phyloP scores from a whole-genome alignment of 2,888 invertebrate species.

The Plebejus melissa region DNA sequence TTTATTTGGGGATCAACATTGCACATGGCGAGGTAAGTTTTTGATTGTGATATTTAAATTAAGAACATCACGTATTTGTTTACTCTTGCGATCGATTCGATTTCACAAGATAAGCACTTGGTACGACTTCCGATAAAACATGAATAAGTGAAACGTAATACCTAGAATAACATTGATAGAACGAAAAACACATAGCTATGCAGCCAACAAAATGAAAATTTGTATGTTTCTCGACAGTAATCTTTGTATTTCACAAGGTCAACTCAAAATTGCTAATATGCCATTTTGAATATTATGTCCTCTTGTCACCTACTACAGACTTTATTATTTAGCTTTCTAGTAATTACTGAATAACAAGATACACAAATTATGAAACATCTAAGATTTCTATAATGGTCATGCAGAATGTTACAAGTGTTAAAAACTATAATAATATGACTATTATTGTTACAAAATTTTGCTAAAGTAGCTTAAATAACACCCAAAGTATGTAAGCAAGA shows the following conservation, averaged over 20 bases:
- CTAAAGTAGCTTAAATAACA: too few relatives aligned
- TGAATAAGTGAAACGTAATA: not conserved
- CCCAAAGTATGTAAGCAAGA: too few relatives aligned
- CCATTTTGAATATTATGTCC: not conserved
- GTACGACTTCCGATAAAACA: not conserved
- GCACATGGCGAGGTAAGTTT: constrained; percentile 90
- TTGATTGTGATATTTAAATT: not conserved
- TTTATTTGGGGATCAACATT: constrained; percentile 97
- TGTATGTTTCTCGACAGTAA: not conserved
- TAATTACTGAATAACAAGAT: constrained; percentile 1
- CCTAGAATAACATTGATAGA: not conserved
- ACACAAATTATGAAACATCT: not conserved
- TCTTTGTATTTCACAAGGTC: not conserved
- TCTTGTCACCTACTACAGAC: not conserved
- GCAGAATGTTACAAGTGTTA: not conserved
- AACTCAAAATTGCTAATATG: not conserved
- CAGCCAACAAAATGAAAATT: not conserved
- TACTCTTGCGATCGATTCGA: not conserved
- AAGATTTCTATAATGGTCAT: not conserved
- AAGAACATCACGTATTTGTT: constrained; percentile 15
- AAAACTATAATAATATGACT: not conserved
- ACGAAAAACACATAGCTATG: not conserved
- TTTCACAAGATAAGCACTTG: not conserved
- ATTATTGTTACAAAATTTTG: too few relatives aligned
- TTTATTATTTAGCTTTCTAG: not conserved